phyloP scores from a whole-genome alignment of 1,140 invertebrate genomes.

The Eupristina koningsbergeri region DNA sequence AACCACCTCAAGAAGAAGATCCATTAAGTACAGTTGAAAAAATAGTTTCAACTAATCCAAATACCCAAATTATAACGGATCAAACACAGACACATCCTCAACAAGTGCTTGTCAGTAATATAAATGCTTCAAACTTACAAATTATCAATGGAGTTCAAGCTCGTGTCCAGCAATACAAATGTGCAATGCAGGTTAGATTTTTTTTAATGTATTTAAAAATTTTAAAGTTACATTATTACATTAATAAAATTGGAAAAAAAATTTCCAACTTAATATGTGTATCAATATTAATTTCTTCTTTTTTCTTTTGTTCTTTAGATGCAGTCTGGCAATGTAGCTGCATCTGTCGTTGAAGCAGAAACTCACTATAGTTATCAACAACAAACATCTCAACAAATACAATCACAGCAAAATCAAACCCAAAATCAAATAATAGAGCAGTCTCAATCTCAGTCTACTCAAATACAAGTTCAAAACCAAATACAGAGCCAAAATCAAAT shows the following conservation, averaged over 20 bases:
- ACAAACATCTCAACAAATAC: constrained; percentile 67
- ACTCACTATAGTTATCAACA: constrained; percentile 70
- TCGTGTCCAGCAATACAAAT: constrained; percentile 73
- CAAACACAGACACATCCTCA: constrained; percentile 62
- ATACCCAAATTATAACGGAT: constrained; percentile 56
- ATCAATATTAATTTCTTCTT: background rate
- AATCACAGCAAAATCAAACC: constrained; percentile 64
- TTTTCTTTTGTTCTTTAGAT: constrained; percentile 61
- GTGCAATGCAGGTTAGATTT: constrained; percentile 72
- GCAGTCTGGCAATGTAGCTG: constrained; percentile 68
- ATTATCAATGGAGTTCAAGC: constrained; percentile 73
- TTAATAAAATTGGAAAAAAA: too few relatives aligned
- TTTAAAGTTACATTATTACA: too few relatives aligned
- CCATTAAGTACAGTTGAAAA: constrained; percentile 66
- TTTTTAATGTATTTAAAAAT: background rate
- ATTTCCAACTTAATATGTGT: background rate
- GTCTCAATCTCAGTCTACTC: constrained; percentile 69
- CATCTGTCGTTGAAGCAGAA: constrained; percentile 68
- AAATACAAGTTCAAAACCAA: constrained; percentile 71
- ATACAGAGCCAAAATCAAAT: constrained; percentile 70
- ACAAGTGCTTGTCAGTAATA: constrained; percentile 73
- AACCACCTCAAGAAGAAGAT: constrained; percentile 70
- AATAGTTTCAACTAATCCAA: constrained; percentile 48
- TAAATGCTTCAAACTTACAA: constrained; percentile 74
- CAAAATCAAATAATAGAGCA: constrained; percentile 69